Conservation (phyloP, 2,797 vertebrate genomes). For the Triplophysa yarkandensis region DNA sequence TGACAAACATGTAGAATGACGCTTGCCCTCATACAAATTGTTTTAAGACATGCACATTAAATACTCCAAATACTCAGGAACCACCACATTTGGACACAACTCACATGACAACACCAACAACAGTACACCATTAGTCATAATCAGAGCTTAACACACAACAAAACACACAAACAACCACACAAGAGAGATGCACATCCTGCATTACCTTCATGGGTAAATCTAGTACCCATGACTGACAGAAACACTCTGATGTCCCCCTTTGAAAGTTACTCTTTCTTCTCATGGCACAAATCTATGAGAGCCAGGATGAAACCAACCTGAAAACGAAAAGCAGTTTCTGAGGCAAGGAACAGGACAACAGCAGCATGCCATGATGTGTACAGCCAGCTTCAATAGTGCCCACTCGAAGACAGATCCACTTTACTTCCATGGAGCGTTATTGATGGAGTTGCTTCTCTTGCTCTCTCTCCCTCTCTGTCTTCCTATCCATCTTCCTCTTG, state of each 20-base stretch:
- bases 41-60: not conserved
- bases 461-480: conserved; percentile 35
- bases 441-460: conserved; percentile 39
- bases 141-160: conserved; percentile 19
- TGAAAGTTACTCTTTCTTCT: conserved; percentile 61
- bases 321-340: conserved; percentile 80
- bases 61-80: not conserved
- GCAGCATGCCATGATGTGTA: conserved; percentile 74
- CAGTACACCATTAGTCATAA: conserved; percentile 33
- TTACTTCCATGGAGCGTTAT: conserved; percentile 16
- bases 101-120: conserved; percentile 62
- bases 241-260: conserved; percentile 54
- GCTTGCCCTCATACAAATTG: conserved; percentile 7
- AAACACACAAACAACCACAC: conserved; percentile 62
- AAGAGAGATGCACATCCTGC: conserved; percentile 53
- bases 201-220: conserved; percentile 79
- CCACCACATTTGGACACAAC: conserved; percentile 54
- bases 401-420: conserved; percentile 46
- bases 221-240: conserved; percentile 75
- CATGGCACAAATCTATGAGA: conserved; percentile 65
- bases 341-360: conserved; percentile 75
- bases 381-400: conserved; percentile 65
- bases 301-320: conserved; percentile 77
- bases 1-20: not conserved
- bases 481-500: conserved; percentile 28